phyloP scores from a whole-genome alignment of 2,113 vertebrate species.

The Grammomys surdaster region DNA sequence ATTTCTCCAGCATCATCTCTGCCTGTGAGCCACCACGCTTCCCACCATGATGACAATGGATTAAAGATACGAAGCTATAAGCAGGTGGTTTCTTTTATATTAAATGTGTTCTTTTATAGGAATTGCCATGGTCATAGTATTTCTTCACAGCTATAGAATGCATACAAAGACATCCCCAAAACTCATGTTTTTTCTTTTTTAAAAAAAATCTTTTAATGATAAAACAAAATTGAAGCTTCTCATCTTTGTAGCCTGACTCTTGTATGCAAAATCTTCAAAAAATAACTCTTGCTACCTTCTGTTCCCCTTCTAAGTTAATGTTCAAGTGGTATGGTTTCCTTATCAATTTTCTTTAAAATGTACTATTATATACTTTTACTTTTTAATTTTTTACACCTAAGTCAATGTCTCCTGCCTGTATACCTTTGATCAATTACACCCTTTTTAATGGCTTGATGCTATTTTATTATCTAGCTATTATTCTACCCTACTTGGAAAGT shows the following conservation, averaged over 20 bases:
- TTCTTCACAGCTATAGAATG: not conserved
- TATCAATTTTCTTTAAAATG: not conserved
- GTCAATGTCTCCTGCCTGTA: not conserved
- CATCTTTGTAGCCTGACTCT: not conserved
- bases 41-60: not conserved
- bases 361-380: not conserved
- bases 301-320: not conserved
- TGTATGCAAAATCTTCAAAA: not conserved
- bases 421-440: not conserved
- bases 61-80: not conserved
- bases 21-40: not conserved
- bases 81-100: not conserved
- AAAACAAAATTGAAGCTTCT: not conserved
- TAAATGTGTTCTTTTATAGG: not conserved
- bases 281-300: not conserved
- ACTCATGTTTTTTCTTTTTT: not conserved
- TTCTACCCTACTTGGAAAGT: not conserved
- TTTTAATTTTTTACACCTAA: not conserved
- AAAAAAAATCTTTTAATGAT: not conserved
- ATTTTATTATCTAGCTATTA: not conserved
- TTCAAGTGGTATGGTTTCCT: not conserved
- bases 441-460: not conserved
- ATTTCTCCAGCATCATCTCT: not conserved
- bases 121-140: not conserved
- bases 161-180: not conserved